These are phyloP conservation scores for Leptinotarsa texana DNA, from an alignment of 1,140 invertebrate genomes.

Conservation along the genomic window DNA sequence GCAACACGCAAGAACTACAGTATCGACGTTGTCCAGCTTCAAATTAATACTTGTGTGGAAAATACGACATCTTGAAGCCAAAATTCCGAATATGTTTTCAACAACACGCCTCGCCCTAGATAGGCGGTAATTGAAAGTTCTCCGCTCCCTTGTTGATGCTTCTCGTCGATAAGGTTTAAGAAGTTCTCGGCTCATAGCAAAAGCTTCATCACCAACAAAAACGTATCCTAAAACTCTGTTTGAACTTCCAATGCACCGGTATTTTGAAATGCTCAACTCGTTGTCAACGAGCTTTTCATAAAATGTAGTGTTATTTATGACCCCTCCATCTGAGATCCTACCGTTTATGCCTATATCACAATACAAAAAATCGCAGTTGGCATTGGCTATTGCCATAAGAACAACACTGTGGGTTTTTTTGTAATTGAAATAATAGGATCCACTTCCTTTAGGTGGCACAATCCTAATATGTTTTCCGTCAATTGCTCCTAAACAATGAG, in stretches of 20 bases:
- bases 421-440: conserved; percentile 59
- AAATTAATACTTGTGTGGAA: conserved; percentile 33
- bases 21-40: too few species aligned
- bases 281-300: conserved; percentile 29
- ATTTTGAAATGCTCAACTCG: conserved; percentile 27
- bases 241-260: background rate
- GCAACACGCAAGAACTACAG: too few species aligned
- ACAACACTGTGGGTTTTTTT: conserved; percentile 57
- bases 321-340: conserved; percentile 50
- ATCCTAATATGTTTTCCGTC: background rate
- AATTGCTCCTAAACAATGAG: conserved; percentile 19
- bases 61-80: conserved; percentile 50
- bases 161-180: conserved; percentile 56
- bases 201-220: conserved; percentile 56
- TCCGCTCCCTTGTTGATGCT: conserved; percentile 38
- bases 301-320: conserved; percentile 46
- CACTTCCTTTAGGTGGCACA: conserved; percentile 32
- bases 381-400: conserved; percentile 58
- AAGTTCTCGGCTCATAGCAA: conserved; percentile 54
- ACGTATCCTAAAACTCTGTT: conserved; percentile 13
- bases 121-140: conserved; percentile 40
- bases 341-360: conserved; percentile 52
- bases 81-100: conserved; percentile 59
- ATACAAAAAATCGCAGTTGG: conserved; percentile 58
- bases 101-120: conserved; percentile 47